These are phyloP conservation scores for Cheilosia scutellata DNA, from an alignment of 2,888 invertebrate species.

Conservation along the genomic window DNA sequence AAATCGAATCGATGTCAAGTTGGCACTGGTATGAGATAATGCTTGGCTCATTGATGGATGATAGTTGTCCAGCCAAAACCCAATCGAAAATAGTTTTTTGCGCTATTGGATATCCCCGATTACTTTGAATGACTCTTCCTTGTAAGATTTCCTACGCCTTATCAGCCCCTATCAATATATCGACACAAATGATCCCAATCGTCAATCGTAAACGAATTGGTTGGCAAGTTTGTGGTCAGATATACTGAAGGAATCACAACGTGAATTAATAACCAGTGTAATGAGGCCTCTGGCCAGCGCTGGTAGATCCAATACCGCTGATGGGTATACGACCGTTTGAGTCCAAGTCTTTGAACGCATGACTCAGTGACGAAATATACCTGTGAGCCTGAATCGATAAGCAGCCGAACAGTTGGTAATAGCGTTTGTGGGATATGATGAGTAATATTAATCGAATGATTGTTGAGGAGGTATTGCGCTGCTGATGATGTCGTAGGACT, in stretches of 20 bases:
- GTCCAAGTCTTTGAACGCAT: background rate
- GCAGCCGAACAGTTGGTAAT: background rate
- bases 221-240: background rate
- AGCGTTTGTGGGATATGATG: background rate
- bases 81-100: no score
- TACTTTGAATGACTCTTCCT: no score
- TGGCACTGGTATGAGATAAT: no score
- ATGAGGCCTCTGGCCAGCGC: constrained; percentile 15
- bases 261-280: background rate
- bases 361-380: constrained; percentile 2
- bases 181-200: constrained; percentile 1
- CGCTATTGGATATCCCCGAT: no score
- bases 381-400: constrained; percentile 10
- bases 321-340: background rate
- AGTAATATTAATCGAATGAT: background rate
- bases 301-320: constrained; percentile 20
- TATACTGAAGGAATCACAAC: background rate
- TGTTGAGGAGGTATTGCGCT: background rate
- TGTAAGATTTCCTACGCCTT: background rate
- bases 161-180: constrained; percentile 4
- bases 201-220: background rate
- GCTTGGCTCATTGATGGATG: no score
- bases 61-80: no score
- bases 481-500: background rate
- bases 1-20: no score